Evolutionary conservation across 2,797 vertebrate species (phyloP), one percentile per base, ranked within the genome.

Genomic region (Cuniculus paca): DNA sequence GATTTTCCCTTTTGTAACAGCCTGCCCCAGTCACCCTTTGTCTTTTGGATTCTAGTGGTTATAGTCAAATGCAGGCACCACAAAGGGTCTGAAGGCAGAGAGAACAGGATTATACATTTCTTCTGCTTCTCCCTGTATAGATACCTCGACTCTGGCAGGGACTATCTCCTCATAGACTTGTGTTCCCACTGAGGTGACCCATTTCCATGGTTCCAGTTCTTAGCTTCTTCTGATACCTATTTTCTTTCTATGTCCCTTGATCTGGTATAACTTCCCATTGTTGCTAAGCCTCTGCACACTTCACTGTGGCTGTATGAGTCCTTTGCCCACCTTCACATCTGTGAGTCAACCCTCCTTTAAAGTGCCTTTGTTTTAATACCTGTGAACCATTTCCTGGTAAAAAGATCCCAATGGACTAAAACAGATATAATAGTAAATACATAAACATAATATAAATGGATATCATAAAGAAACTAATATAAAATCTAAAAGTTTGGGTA

Each of bases 91-190:
- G 5, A 8, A 6, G 17, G 42, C 28, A 3, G 28, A 95, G 10
- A 60, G 13, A 60, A 36, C 13, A n/a, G 60, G 22, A 68, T 42
- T 70, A 54, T 11, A 7, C 6, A 3, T 11, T 70, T 70, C 54
- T 26, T 56, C 72, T 72, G 6, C 17, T 34, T 74, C 8, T 28
- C 20, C 24, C 75, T 56, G 4, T 1, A 0, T 45, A n/a, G 28
- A 50, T 5, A 54, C 3, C 39, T 31, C 17, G 20, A 24, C 48
- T 78, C n/a, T 70, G 1, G 1, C 24, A 61, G 19, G 48, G 6
- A 0, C 2, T 24, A 7, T 22, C 6, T 58, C 13, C 12, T 28
- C 39, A 2, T 9, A 7, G 36, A 54, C 63, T 45, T 10, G 1
- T 1, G 6, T 2, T 11, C 24, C 22, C 10, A 4, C 10, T 36